These are phyloP conservation scores for Phaenicophaeus curvirostris DNA, from an alignment of 2,797 vertebrate species.

Conservation along the genomic window DNA sequence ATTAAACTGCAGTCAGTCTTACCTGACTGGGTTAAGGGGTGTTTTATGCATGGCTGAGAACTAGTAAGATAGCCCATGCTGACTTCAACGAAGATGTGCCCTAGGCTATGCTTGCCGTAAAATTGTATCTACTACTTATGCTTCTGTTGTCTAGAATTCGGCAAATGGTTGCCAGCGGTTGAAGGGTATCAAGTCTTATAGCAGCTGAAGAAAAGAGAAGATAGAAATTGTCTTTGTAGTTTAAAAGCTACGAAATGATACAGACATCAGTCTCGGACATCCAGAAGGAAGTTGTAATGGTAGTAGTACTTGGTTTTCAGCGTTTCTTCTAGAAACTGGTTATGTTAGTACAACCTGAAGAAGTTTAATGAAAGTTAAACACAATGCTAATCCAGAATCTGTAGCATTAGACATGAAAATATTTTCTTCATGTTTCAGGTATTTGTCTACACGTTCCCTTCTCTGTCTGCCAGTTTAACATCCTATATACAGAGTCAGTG, in stretches of 20 bases:
- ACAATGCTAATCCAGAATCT: background rate
- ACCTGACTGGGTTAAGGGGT: background rate
- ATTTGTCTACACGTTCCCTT: background rate
- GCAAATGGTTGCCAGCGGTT: background rate
- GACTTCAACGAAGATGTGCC: background rate
- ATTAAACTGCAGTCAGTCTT: background rate
- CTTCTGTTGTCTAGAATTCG: background rate
- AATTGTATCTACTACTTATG: background rate
- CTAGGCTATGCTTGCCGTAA: background rate
- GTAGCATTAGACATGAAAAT: background rate
- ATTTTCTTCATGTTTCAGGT: background rate
- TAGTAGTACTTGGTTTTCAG: background rate
- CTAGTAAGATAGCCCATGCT: background rate
- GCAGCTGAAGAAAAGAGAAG: background rate
- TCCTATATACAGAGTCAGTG: background rate
- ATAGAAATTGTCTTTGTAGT: background rate
- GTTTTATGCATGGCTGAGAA: background rate
- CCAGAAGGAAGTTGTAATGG: background rate
- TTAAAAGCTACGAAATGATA: background rate
- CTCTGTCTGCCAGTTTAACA: background rate
- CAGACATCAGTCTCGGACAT: background rate
- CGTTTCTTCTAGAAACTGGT: background rate
- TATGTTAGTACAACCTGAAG: background rate
- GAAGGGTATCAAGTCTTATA: background rate
- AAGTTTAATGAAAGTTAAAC: background rate